Evolutionary conservation across 2,113 vertebrate species (phyloP), one percentile per base, ranked within the genome.

Genomic region (Chaenogobius annularis): DNA sequence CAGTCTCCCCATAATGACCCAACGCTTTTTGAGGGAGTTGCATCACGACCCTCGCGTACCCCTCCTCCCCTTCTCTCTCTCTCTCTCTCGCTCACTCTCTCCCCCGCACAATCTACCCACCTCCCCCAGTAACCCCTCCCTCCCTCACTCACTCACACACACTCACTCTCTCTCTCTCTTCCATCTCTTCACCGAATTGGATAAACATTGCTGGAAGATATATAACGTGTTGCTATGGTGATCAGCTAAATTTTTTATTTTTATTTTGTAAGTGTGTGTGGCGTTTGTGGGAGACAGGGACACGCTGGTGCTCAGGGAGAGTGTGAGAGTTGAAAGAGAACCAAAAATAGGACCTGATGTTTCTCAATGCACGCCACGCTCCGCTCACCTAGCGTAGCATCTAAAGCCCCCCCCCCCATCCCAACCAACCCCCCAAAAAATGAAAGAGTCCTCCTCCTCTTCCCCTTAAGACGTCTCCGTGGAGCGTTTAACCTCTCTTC

Each of bases 141-240:
- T 59, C 70, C 78, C 82, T 19, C 59, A 15, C 59, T 19, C 69
- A 70, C 50, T 79, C 63, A 69, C 68, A 69, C 85, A 7, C 40
- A 5, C 40, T 10, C 40, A n/a, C n/a, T 43, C 72, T 74, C 74
- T 50, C 68, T 77, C 78, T 70, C 70, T 15, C 59, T 35, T 26
- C 22, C 56, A 10, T 55, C 77, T 68, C 77, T 75, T 68, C 77
- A 72, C 71, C 35, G 75, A 79, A 79, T 83, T 81, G 82, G 88
- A 88, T 90, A 90, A 91, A 92, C 91, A 85, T 84, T 90, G 87
- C 87, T 88, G 84, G 83, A 84, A 90, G 91, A 93, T 87, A 90
- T 90, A 89, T 90, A 93, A 90, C 76, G 88, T 93, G 93, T 94
- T 94, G 91, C 93, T 90, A 94, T 93, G 93, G 93, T 87, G 91